Conservation (phyloP, 2,797 vertebrate species). For the Eulemur albifrons region DNA sequence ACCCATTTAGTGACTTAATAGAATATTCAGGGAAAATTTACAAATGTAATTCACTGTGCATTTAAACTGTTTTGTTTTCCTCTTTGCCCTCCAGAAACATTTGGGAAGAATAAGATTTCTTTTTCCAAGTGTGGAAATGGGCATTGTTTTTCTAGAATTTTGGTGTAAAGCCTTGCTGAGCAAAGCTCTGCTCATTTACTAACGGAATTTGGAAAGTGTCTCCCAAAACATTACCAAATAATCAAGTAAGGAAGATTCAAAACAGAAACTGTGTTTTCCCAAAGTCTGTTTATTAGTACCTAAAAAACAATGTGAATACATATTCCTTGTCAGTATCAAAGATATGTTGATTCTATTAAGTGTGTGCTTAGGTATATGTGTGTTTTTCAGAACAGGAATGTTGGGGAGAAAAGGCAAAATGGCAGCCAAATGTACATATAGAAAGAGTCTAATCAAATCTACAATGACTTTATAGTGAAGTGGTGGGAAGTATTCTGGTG, state of each 20-base stretch:
- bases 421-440: neutral
- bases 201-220: neutral
- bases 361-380: neutral
- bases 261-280: neutral
- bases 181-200: neutral
- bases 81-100: neutral
- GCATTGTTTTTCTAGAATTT: neutral
- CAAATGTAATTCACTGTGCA: neutral
- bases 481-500: neutral
- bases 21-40: neutral
- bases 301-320: neutral
- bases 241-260: neutral
- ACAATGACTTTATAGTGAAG: neutral
- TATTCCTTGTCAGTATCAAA: neutral
- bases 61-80: constrained; percentile 30
- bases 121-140: neutral
- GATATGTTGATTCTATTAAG: neutral
- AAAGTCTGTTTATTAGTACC: neutral
- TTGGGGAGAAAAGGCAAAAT: neutral
- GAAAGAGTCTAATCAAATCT: neutral
- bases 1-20: neutral
- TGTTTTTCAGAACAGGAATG: neutral
- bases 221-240: neutral
- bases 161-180: neutral
- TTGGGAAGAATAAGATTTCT: neutral